phyloP scores from a whole-genome alignment of 2,797 vertebrate species.

The Chloroceryle inda region DNA sequence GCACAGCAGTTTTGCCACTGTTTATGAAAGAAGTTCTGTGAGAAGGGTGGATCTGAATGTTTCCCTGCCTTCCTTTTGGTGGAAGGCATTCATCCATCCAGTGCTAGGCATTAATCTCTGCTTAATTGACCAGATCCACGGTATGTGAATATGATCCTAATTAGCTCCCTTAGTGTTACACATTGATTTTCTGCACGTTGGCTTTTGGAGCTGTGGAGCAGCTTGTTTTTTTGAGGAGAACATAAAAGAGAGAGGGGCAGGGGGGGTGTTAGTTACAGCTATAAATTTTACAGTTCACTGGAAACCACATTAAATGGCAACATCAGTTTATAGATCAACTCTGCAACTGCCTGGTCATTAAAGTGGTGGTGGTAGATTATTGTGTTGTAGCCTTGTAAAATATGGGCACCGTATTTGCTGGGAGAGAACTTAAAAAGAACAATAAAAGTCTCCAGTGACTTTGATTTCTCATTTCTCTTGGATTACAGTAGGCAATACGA shows the following conservation, averaged over 20 bases:
- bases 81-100: neutral
- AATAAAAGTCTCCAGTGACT: constrained; percentile 42
- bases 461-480: constrained; percentile 34
- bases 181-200: neutral
- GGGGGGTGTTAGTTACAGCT: constrained; percentile 71
- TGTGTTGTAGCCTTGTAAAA: constrained; percentile 66
- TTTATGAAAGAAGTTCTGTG: neutral
- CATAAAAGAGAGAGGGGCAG: constrained; percentile 62
- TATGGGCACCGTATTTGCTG: constrained; percentile 45
- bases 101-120: neutral
- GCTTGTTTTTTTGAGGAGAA: constrained; percentile 61
- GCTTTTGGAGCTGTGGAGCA: constrained; percentile 44
- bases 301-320: constrained; percentile 79
- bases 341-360: constrained; percentile 58
- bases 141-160: constrained; percentile 46
- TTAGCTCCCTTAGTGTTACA: constrained; percentile 59
- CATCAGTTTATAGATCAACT: constrained; percentile 69
- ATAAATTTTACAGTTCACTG: constrained; percentile 77
- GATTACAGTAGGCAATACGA: neutral
- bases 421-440: constrained; percentile 57
- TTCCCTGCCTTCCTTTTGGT: neutral
- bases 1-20: neutral
- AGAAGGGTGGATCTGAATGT: neutral
- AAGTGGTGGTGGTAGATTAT: constrained; percentile 55
- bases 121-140: neutral